phyloP scores from a whole-genome alignment of 2,888 invertebrate genomes.

The Ditula angustiorana region DNA sequence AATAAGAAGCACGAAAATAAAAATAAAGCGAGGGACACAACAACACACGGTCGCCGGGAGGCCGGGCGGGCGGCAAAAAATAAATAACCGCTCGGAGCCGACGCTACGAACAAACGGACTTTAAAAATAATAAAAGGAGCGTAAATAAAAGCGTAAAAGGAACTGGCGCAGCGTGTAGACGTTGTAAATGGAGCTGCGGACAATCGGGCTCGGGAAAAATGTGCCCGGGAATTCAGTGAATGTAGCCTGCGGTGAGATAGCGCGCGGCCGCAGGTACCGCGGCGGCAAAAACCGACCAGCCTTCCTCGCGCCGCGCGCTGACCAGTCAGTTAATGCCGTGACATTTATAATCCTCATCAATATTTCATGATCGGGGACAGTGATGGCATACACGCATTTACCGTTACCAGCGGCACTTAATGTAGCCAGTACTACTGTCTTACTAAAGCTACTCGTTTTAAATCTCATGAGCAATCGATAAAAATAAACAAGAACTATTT shows the following conservation, averaged over 20 bases:
- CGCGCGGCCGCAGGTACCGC: constrained; percentile 53
- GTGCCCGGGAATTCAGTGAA: constrained; percentile 82
- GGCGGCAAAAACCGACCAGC: constrained; percentile 44
- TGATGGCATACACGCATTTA: constrained; percentile 37
- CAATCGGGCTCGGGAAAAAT: constrained; percentile 82
- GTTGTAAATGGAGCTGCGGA: constrained; percentile 85
- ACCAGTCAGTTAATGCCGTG: constrained; percentile 71
- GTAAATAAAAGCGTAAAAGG: constrained; percentile 86
- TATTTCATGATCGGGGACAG: constrained; percentile 36
- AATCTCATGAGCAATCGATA: constrained; percentile 32
- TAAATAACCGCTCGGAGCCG: constrained; percentile 82
- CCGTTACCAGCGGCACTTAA: constrained; percentile 35
- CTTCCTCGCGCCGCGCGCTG: constrained; percentile 17
- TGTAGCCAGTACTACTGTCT: constrained; percentile 18
- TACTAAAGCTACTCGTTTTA: constrained; percentile 23
- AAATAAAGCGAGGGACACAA: constrained; percentile 84
- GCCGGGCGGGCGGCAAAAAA: constrained; percentile 79
- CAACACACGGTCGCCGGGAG: constrained; percentile 85
- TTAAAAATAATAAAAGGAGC: constrained; percentile 85
- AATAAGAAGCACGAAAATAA: constrained; percentile 85
- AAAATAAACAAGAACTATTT: constrained; percentile 31
- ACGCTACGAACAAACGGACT: constrained; percentile 84
- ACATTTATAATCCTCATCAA: constrained; percentile 48
- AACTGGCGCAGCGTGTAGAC: constrained; percentile 84
- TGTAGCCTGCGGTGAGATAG: constrained; percentile 74